Base-by-base conservation (phyloP, 2,888 invertebrate genomes). In the Lamproptera curius region DNA sequence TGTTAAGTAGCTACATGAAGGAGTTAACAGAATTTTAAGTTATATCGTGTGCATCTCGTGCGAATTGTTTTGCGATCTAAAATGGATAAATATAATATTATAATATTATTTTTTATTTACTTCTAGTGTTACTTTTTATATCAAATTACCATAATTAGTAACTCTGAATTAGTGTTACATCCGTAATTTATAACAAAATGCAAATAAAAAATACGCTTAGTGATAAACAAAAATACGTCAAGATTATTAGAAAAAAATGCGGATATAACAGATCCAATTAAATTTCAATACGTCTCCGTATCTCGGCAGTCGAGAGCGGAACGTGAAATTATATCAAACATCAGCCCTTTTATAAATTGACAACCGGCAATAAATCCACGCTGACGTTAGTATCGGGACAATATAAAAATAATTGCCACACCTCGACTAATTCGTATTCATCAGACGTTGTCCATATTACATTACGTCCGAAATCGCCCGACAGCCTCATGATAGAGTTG, bases 391-490 rank as follows among this genome's bases (percentile, higher is more conserved):
- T 37, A 16, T 37, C 33, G 40, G 15, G 50, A 61, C 31, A 26
- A 35, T 9, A 66, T n/a, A 73, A 71, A 75, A 72, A 69, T 76
- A 77, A 73, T 72, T 70, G 66, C 73, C 74, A 70, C 76, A 77
- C 71, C 72, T 71, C 54, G 56, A 55, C 71, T 78, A 73, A 74
- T 85, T 79, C 56, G 71, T 81, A 84, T 84, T 73, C 84, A 78
- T 71, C 70, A 68, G 68, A 57, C 70, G 80, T 79, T 68, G 57
- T 63, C 66, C 74, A 78, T 83, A 84, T 82, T 77, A 78, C 76
- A 73, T 82, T 81, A 79, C 82, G 67, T 61, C 66, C 63, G 67
- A 68, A 76, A 80, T 82, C 76, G 79, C 82, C 77, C 79, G 80
- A 74, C 63, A 61, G 64, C 67, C 68, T 72, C 71, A 66, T 54